Base-by-base conservation (phyloP, 92 coral and sea anemone species). In the Heliopora coerulea region DNA sequence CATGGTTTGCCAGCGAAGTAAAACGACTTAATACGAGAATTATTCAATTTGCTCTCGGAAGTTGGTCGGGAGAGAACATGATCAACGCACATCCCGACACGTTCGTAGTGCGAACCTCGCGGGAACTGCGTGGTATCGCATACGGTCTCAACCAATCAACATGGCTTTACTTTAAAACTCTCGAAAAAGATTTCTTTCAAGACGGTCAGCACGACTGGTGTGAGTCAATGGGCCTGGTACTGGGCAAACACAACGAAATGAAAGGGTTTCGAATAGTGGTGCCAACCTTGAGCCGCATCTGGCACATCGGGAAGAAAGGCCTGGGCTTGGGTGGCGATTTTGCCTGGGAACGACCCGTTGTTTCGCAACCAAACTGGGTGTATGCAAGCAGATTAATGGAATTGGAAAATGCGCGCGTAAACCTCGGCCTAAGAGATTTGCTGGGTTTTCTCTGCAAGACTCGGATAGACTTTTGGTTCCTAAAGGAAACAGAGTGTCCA, bases 231-330 rank as follows among this genome's bases (percentile, higher is more conserved):
- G 97, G 97, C 3, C 82, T 92, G 39, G 79, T 92, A 61, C 80
- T 92, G 8, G 74, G 74, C 3, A 44, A 49, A 67, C 58, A 67
- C 39, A 67, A 67, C 59, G 35, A 33, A 17, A 13, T 3, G 14
- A 67, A 32, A 1, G 74, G 74, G 4, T 67, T 67, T 29, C 27
- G 39, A n/a, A 67, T 67, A 25, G 96, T 85, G 9, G 86, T 91
- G 0, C 97, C 97, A 17, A 92, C 96, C 25, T 85, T 89, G 63
- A 89, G 97, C 68, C 89, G 97, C 33, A 86, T 92, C 54, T 92
- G 97, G 97, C 97, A 92, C 81, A 88, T 92, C 11, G 97, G 97
- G n/a, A 49, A 48, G n/a, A 59, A 35, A 1, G 83, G 83, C 20
- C 37, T 79, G 56, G 83, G 83, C 49, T 50, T 50, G 11, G 65